Evolutionary conservation across 2,888 invertebrate genomes (phyloP).

Genomic region (Ametastegia equiseti): DNA sequence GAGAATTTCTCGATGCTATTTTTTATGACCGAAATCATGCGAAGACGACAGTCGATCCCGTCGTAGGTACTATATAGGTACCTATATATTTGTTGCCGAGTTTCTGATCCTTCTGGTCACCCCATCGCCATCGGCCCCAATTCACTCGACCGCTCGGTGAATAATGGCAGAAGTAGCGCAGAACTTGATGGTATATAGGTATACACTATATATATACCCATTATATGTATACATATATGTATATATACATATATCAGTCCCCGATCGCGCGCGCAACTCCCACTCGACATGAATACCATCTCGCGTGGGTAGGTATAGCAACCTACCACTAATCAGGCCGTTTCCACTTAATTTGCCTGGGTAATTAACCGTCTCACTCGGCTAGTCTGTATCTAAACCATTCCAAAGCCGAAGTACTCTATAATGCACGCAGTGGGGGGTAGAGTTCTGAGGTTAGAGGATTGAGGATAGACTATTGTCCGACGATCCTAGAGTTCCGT

Average conservation of each 20-base stretch:
- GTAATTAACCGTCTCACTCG: conserved; percentile 73
- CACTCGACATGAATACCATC: conserved; percentile 40
- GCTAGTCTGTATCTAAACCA: conserved; percentile 64
- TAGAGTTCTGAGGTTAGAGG: conserved; percentile 17
- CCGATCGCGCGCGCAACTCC: neutral
- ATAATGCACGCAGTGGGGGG: conserved; percentile 64
- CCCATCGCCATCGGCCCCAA: neutral
- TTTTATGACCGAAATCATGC: neutral
- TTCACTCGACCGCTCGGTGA: conserved; percentile 33
- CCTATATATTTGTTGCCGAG: neutral
- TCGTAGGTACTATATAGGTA: too few species aligned
- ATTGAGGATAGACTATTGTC: conserved; percentile 28
- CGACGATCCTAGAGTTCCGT: conserved; percentile 23
- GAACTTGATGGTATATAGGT: conserved; percentile 19
- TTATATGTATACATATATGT: neutral
- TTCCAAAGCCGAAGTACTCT: conserved; percentile 66
- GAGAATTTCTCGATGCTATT: neutral
- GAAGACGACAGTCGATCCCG: conserved; percentile 3
- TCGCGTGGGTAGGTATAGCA: conserved; percentile 30
- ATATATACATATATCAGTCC: conserved; percentile 19
- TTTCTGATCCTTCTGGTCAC: conserved; percentile 5
- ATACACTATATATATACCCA: neutral
- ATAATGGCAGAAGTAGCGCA: conserved; percentile 32
- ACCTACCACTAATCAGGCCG: conserved; percentile 68
- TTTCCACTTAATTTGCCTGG: conserved; percentile 74